phyloP scores from a whole-genome alignment of 2,888 invertebrate genomes.

The Adela reaumurella region DNA sequence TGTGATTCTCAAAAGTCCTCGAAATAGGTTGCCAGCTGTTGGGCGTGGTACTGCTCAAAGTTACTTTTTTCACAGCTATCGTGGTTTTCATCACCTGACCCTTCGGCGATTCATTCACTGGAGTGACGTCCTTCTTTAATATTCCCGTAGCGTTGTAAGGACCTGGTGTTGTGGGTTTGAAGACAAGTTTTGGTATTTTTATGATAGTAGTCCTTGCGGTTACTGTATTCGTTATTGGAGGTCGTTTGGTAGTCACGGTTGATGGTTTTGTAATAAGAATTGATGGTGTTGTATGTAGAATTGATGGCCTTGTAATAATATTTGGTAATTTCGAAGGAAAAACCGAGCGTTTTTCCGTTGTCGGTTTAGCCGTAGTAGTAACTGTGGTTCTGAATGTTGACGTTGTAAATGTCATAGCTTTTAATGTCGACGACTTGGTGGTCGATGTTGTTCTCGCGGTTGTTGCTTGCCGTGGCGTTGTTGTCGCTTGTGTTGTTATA shows the following conservation, averaged over 20 bases:
- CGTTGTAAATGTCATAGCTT: conserved; percentile 10
- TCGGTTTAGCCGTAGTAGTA: too few relatives aligned
- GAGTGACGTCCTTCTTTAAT: conserved; percentile 3
- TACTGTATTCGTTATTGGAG: neutral
- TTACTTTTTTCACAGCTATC: neutral
- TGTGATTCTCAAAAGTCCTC: conserved; percentile 10
- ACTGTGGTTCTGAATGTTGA: too few relatives aligned
- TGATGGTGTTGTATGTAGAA: too few relatives aligned
- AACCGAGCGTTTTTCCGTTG: too few relatives aligned
- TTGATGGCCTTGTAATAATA: too few relatives aligned
- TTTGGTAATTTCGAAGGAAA: too few relatives aligned
- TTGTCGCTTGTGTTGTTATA: conserved; percentile 11
- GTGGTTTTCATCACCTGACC: conserved; percentile 4
- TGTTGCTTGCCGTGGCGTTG: conserved; percentile 12
- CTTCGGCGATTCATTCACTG: conserved; percentile 1
- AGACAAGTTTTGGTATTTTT: conserved; percentile 7
- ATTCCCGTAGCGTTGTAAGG: conserved; percentile 7
- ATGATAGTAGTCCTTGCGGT: neutral
- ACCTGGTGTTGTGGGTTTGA: conserved; percentile 8
- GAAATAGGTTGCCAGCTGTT: conserved; percentile 7
- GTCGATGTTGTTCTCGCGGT: conserved; percentile 14
- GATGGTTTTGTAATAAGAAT: too few relatives aligned
- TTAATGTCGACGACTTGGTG: conserved; percentile 11
- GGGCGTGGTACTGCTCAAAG: conserved; percentile 5
- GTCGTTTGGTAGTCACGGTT: conserved; percentile 6